Evolutionary conservation across 2,888 invertebrate species (phyloP).

Genomic region (Lasioglossum calceatum): DNA sequence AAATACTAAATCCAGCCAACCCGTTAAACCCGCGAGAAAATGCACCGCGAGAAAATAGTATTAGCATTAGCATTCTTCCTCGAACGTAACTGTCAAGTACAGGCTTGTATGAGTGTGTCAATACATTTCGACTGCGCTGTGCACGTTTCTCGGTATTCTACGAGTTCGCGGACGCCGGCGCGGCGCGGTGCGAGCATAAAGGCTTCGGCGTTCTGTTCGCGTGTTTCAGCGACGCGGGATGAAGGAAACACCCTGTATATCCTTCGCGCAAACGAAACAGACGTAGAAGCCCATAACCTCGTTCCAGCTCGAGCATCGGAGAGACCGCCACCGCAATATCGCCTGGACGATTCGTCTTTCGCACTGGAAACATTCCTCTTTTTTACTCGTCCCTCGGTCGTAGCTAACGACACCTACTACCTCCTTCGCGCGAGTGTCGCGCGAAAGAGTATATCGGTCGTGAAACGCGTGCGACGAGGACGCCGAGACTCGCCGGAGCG

Average conservation of each 20-base stretch:
- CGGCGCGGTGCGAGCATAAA: not conserved
- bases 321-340: conserved; percentile 29
- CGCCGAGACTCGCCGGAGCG: not conserved
- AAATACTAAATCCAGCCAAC: not conserved
- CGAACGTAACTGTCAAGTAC: conserved; percentile 6
- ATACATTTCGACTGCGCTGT: not conserved
- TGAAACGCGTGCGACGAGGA: conserved; percentile 27
- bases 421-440: conserved; percentile 65
- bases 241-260: conserved; percentile 6
- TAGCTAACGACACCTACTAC: conserved; percentile 72
- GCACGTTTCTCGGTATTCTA: not conserved
- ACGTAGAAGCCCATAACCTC: conserved; percentile 25
- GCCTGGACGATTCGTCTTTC: conserved; percentile 53
- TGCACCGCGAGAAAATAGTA: not conserved
- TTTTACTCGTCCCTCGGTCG: conserved; percentile 60
- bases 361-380: conserved; percentile 60
- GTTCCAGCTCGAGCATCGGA: conserved; percentile 30
- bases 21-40: not conserved
- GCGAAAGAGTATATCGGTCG: conserved; percentile 31
- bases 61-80: conserved; percentile 1
- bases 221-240: not conserved
- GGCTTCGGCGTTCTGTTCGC: not conserved
- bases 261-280: conserved; percentile 4
- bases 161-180: not conserved
- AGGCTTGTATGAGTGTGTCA: not conserved